Percentiles rank a stretch among this genome's conserved stretches.
Conservation (phyloP, 2,797 vertebrate species). For the Agapornis canus region DNA sequence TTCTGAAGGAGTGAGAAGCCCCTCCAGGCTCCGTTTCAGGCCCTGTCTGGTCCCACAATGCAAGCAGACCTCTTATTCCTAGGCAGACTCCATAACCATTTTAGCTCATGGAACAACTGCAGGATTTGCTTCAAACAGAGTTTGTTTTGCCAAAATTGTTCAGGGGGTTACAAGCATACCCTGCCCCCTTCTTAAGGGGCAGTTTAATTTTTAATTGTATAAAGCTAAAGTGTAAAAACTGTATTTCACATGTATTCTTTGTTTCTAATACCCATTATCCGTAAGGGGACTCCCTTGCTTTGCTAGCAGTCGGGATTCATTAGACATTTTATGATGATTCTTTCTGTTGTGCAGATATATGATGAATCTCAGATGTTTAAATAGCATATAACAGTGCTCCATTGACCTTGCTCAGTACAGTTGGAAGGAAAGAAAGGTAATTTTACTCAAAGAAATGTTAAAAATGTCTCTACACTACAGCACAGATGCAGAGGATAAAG, state of each 20-base stretch:
- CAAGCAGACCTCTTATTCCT: accelerated
- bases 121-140: not conserved
- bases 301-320: conserved; percentile 53
- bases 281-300: conserved; percentile 39
- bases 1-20: not conserved
- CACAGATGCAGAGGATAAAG: conserved; percentile 72
- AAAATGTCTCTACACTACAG: conserved; percentile 65
- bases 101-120: not conserved
- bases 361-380: conserved; percentile 75
- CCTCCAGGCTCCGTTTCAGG: not conserved
- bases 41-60: not conserved
- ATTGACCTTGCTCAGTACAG: conserved; percentile 61
- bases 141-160: not conserved
- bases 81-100: not conserved
- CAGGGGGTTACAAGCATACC: not conserved
- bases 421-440: conserved; percentile 55
- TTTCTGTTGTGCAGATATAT: conserved; percentile 61
- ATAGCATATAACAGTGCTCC: conserved; percentile 56
- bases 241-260: conserved; percentile 17
- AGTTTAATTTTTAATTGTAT: not conserved
- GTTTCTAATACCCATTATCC: conserved; percentile 2
- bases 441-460: conserved; percentile 69
- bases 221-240: not conserved
- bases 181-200: not conserved
- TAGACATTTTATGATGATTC: conserved; percentile 68